A percentile compares a stretch with the other conserved stretches of the same genome.
Evolutionary conservation across 1,140 invertebrate species (phyloP).

Genomic region (Drosophila pruinosa): DNA sequence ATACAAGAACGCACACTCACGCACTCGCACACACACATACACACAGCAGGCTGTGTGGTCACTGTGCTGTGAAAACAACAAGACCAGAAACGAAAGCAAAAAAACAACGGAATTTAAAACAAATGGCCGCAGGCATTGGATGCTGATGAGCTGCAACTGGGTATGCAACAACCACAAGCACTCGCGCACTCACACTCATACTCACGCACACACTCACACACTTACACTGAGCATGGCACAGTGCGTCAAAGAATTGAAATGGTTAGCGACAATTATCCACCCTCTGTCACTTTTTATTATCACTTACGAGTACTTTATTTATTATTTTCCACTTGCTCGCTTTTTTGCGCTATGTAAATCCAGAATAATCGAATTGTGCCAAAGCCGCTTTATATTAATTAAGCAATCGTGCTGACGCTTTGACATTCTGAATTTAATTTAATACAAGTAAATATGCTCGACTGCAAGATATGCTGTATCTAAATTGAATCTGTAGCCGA

Average conservation of each 20-base stretch:
- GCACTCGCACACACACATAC: background rate
- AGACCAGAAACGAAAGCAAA: background rate
- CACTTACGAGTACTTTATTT: background rate
- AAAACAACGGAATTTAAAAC: conserved; percentile 43
- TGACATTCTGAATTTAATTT: background rate
- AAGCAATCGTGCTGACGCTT: background rate
- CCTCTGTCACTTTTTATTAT: background rate
- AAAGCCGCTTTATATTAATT: conserved; percentile 14
- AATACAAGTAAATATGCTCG: background rate
- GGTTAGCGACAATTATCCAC: background rate
- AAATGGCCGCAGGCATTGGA: conserved; percentile 33
- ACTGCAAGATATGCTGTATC: background rate
- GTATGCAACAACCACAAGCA: conserved; percentile 10
- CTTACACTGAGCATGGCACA: background rate
- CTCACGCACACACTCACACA: background rate
- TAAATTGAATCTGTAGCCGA: too few relatives aligned
- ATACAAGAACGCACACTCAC: background rate
- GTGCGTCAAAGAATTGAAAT: background rate
- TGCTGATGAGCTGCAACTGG: conserved; percentile 43
- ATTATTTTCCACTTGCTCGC: background rate
- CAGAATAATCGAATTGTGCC: background rate
- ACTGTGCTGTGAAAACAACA: conserved; percentile 17
- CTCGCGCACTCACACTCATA: conserved; percentile 6
- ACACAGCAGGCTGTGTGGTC: background rate
- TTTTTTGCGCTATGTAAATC: background rate